Evolutionary conservation across 2,797 vertebrate species (phyloP).

Genomic region (Coranthus polyacanthus): DNA sequence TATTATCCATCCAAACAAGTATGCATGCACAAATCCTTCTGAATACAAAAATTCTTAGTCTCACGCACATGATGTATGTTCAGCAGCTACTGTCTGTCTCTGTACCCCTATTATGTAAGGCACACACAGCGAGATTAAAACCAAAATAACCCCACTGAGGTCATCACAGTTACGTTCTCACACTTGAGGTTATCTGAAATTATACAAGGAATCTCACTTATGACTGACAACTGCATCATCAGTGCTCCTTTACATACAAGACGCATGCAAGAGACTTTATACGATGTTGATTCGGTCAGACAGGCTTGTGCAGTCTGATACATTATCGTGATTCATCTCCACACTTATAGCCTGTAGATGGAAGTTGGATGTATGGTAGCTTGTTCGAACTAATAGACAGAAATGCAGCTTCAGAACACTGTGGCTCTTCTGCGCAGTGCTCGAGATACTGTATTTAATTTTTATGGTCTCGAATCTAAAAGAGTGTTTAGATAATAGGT

Average conservation of each 20-base stretch:
- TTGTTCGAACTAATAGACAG: constrained; percentile 7
- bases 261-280: background rate
- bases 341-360: constrained; percentile 15
- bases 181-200: too few species aligned
- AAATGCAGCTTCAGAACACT: background rate
- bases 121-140: too few species aligned
- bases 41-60: too few species aligned
- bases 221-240: background rate
- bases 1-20: background rate
- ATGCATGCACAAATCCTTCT: too few species aligned
- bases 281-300: constrained; percentile 19
- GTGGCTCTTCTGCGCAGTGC: background rate
- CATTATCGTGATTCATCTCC: constrained; percentile 17
- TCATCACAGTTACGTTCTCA: too few species aligned
- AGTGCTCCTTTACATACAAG: background rate
- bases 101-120: too few species aligned
- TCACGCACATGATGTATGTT: too few species aligned
- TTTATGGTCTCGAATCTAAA: background rate
- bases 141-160: too few species aligned
- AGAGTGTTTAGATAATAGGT: background rate
- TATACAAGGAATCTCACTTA: too few species aligned
- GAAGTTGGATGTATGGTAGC: background rate
- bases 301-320: constrained; percentile 6
- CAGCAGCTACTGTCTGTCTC: too few species aligned
- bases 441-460: background rate